Evolutionary conservation across 2,797 vertebrate species (phyloP).

Genomic region (Salmo trutta): DNA sequence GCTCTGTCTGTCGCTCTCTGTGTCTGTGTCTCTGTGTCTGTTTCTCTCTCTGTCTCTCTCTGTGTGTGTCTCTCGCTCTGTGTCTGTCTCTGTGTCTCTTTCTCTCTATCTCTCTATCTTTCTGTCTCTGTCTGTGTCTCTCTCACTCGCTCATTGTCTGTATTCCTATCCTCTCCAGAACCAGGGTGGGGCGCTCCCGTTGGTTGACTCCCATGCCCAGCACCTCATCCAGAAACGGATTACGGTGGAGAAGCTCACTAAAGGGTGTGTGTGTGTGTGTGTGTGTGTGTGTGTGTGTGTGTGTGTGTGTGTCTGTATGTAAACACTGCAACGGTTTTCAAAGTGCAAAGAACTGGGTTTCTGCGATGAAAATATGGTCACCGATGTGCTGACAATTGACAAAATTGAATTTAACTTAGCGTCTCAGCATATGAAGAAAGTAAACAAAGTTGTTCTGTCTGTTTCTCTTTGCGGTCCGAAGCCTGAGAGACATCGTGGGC

Average conservation of each 20-base stretch:
- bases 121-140: neutral
- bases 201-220: conserved; percentile 73
- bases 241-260: conserved; percentile 73
- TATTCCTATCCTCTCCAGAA: conserved; percentile 28
- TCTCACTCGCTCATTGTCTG: neutral
- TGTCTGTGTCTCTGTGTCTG: neutral
- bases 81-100: no score
- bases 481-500: conserved; percentile 62
- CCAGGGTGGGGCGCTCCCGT: conserved; percentile 51
- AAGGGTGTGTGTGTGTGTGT: conserved; percentile 60
- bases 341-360: neutral
- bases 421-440: neutral
- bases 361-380: neutral
- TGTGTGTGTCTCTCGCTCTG: neutral
- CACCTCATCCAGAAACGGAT: conserved; percentile 76
- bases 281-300: conserved; percentile 48
- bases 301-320: conserved; percentile 9
- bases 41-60: neutral
- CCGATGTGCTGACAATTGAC: neutral
- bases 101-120: neutral
- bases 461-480: conserved; percentile 12
- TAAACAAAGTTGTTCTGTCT: neutral
- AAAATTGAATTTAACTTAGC: neutral
- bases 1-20: neutral
- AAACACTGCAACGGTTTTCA: neutral